These are phyloP conservation scores for Hyppa rectilinea DNA, from an alignment of 2,888 invertebrate genomes.

Conservation along the genomic window DNA sequence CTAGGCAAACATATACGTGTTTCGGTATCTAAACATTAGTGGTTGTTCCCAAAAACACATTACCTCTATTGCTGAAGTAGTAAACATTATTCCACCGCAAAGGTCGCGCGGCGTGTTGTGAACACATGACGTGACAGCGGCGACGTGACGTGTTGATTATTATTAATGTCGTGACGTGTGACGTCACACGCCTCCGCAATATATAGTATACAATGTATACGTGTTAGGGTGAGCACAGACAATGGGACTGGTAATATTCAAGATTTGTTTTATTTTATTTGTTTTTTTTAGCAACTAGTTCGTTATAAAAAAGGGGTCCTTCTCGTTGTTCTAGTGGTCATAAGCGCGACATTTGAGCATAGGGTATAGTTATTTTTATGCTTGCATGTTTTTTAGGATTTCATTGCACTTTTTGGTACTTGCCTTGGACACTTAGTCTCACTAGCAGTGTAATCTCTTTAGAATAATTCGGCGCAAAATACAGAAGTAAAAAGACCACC, in stretches of 20 bases:
- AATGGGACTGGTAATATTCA: background rate
- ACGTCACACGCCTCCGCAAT: constrained; percentile 53
- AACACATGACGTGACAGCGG: constrained; percentile 62
- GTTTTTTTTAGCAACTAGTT: too few relatives aligned
- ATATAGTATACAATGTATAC: constrained; percentile 14
- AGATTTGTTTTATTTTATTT: background rate
- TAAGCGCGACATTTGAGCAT: background rate
- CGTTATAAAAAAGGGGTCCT: background rate
- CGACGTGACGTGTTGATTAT: constrained; percentile 64
- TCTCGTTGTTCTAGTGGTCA: too few relatives aligned
- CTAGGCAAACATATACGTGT: background rate
- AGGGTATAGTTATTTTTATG: background rate
- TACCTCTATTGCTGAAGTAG: constrained; percentile 19
- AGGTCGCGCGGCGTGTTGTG: constrained; percentile 55
- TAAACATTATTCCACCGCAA: constrained; percentile 39
- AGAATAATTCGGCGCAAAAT: background rate
- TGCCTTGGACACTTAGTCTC: background rate
- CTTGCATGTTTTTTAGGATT: background rate
- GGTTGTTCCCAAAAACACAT: constrained; percentile 17
- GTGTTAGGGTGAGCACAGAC: constrained; percentile 37
- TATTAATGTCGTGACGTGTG: constrained; percentile 64
- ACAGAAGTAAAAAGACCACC: background rate
- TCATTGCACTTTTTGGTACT: too few relatives aligned
- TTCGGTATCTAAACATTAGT: background rate
- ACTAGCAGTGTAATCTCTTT: background rate